phyloP scores from a whole-genome alignment of 1,140 invertebrate genomes.

The Cryptotermes secundus region DNA sequence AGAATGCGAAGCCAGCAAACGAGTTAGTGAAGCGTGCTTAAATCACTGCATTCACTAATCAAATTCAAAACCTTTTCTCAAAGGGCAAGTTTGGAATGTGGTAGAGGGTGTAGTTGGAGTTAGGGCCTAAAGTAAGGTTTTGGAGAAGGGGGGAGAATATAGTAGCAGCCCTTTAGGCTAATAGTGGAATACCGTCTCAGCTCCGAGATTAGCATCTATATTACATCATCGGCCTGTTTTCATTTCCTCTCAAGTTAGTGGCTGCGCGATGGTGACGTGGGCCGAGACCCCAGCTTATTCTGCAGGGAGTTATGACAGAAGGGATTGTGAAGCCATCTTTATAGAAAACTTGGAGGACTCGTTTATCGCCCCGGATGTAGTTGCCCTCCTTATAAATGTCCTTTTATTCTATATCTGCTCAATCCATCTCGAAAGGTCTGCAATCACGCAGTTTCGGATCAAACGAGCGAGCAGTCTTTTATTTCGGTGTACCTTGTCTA shows the following conservation, averaged over 20 bases:
- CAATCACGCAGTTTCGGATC: no score
- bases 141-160: not conserved
- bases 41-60: not conserved
- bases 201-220: slow-evolving; percentile 17
- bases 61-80: not conserved
- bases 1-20: not conserved
- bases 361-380: no score
- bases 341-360: no score
- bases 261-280: not conserved
- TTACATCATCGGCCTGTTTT: not conserved
- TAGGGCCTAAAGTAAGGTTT: not conserved
- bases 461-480: no score
- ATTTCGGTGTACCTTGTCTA: no score
- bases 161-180: not conserved
- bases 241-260: not conserved
- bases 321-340: not conserved
- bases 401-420: no score
- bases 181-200: not conserved
- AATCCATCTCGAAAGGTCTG: no score
- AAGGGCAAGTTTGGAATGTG: not conserved
- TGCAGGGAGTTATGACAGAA: not conserved
- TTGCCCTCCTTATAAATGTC: no score
- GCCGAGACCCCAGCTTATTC: not conserved
- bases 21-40: not conserved
- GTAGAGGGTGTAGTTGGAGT: not conserved